phyloP scores from a whole-genome alignment of 2,113 vertebrate genomes.

The Hippocampus guttulatus region DNA sequence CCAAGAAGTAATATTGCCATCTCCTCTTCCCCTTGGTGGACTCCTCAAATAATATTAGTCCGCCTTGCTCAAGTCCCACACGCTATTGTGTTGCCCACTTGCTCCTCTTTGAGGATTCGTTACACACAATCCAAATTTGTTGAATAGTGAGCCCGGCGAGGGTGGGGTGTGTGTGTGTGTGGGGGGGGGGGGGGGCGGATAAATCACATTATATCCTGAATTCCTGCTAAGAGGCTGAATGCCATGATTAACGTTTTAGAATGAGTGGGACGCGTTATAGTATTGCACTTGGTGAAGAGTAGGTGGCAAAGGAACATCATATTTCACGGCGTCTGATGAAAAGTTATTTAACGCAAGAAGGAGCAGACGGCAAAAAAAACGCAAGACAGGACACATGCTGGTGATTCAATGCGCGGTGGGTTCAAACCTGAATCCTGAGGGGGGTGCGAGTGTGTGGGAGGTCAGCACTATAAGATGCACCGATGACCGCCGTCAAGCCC shows the following conservation, averaged over 20 bases:
- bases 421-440: neutral
- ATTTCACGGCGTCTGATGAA: conserved; percentile 19
- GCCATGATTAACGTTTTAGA: conserved; percentile 2
- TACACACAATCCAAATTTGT: conserved; percentile 17
- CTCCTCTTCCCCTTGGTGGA: conserved; percentile 6
- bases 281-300: neutral
- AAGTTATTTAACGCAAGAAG: conserved; percentile 2
- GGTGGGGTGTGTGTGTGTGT: too few species aligned
- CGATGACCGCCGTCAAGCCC: neutral
- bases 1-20: conserved; percentile 2
- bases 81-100: conserved; percentile 17
- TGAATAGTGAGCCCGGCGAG: conserved; percentile 9
- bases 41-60: conserved; percentile 19
- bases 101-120: conserved; percentile 18
- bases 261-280: conserved; percentile 1
- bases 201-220: conserved; percentile 39
- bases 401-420: neutral
- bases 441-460: neutral
- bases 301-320: conserved; percentile 11
- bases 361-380: conserved; percentile 13
- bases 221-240: conserved; percentile 8
- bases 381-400: conserved; percentile 1
- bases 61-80: neutral
- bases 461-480: neutral
- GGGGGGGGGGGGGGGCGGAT: neutral